Conservation (phyloP, 2,113 vertebrate genomes). For the Mobula hypostoma region DNA sequence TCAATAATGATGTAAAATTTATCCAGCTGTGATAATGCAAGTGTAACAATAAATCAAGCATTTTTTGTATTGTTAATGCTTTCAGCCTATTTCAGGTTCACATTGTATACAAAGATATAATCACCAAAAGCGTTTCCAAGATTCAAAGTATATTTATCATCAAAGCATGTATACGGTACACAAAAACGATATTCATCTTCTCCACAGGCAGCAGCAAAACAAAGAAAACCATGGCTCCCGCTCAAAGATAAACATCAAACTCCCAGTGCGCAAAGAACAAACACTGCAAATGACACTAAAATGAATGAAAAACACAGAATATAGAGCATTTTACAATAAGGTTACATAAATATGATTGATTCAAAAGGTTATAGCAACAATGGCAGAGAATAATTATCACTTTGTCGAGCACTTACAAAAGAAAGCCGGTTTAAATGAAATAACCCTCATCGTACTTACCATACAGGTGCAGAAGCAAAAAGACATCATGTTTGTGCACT, state of each 20-base stretch:
- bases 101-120: neutral
- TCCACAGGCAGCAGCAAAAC: too few species aligned
- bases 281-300: too few species aligned
- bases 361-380: neutral
- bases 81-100: neutral
- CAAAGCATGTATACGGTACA: too few species aligned
- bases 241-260: too few species aligned
- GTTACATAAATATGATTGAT: neutral
- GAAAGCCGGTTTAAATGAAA: neutral
- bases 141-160: too few species aligned
- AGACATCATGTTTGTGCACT: neutral
- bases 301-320: too few species aligned
- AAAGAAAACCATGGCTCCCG: too few species aligned
- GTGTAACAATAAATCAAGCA: neutral
- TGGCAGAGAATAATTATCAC: neutral
- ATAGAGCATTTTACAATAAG: too few species aligned
- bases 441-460: neutral
- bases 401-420: neutral
- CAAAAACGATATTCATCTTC: too few species aligned
- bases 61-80: neutral
- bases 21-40: neutral
- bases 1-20: neutral
- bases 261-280: too few species aligned
- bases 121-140: too few species aligned
- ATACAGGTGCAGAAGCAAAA: neutral